Conservation (phyloP, 2,113 vertebrate genomes). For the Agelaius phoeniceus region DNA sequence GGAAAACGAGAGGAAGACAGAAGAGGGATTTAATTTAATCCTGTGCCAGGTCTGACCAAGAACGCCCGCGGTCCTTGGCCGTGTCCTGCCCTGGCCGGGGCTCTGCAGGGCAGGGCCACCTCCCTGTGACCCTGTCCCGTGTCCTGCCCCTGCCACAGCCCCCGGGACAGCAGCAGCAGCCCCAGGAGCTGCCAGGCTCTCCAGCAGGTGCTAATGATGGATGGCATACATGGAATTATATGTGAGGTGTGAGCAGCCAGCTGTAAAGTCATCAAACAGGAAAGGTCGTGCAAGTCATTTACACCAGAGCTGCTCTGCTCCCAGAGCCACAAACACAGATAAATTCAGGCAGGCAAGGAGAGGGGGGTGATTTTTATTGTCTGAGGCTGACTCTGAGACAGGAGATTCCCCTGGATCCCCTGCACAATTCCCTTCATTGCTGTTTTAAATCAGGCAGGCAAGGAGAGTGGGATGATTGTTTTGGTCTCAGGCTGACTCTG, state of each 20-base stretch:
- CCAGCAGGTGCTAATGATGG: conserved; percentile 14
- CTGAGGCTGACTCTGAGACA: background rate
- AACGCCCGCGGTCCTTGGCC: background rate
- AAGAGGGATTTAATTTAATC: background rate
- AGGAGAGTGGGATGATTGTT: background rate
- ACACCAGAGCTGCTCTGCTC: background rate
- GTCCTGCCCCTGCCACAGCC: background rate
- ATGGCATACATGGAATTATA: background rate
- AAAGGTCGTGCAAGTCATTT: conserved; percentile 28
- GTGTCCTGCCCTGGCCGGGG: background rate
- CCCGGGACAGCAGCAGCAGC: background rate
- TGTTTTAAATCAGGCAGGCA: background rate
- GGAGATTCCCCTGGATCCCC: background rate
- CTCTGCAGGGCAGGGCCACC: background rate
- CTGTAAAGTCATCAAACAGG: conserved; percentile 1
- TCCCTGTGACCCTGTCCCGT: background rate
- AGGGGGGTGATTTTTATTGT: background rate
- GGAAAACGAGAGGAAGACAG: background rate
- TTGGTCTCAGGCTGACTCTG: background rate
- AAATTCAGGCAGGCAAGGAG: background rate
- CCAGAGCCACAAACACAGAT: background rate
- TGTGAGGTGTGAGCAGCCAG: conserved; percentile 10
- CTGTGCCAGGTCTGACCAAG: fast-evolving
- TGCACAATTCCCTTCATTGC: background rate
- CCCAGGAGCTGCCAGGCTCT: background rate